Conservation (phyloP, 2,888 invertebrate genomes). For the Monoplex corrugatus region DNA sequence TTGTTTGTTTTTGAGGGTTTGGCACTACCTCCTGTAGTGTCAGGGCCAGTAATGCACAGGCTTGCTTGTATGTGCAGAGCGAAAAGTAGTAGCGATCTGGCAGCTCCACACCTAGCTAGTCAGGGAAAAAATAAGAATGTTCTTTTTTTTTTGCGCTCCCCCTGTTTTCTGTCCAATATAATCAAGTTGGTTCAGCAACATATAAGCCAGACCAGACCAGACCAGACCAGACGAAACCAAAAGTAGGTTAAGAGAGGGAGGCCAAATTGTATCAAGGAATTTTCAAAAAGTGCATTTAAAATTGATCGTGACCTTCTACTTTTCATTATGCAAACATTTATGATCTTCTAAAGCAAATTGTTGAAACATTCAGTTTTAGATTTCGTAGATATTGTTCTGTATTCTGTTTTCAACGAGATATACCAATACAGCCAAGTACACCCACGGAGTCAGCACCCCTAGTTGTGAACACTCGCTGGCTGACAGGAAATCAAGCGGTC, state of each 20-base stretch:
- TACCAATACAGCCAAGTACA: no score
- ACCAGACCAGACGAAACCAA: no score
- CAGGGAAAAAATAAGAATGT: background rate
- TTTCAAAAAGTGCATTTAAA: background rate
- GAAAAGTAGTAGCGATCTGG: slow-evolving; percentile 3
- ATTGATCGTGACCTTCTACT: background rate
- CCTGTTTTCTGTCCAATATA: background rate
- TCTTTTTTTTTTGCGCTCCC: background rate
- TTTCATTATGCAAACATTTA: no score
- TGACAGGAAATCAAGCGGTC: no score
- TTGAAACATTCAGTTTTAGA: no score
- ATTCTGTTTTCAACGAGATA: no score
- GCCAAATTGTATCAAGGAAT: background rate
- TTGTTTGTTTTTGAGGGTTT: background rate
- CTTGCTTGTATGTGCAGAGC: slow-evolving; percentile 5
- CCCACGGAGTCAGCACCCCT: no score
- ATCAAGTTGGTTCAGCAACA: background rate
- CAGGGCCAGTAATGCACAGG: slow-evolving; percentile 3
- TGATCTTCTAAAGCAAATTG: no score
- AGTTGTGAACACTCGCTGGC: no score
- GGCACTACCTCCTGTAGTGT: slow-evolving; percentile 3
- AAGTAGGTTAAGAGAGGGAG: no score
- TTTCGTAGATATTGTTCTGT: no score
- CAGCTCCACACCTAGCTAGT: background rate
- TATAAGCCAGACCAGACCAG: no score